These are phyloP conservation scores for Melanostigma gelatinosum DNA, from an alignment of 2,113 vertebrate genomes.

Conservation along the genomic window DNA sequence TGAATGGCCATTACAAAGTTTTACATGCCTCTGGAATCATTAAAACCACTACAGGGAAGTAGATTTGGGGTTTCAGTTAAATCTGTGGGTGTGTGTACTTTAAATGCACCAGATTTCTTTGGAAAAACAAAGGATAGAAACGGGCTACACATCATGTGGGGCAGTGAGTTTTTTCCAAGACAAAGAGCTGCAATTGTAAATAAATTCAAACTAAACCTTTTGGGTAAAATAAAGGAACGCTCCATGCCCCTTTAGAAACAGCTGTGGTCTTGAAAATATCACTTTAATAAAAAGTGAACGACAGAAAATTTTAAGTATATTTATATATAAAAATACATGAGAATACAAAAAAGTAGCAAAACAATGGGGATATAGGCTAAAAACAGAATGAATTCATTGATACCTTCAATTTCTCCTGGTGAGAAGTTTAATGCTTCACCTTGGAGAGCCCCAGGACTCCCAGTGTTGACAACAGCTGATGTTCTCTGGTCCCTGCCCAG, in stretches of 20 bases:
- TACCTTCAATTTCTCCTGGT: slow-evolving; percentile 78
- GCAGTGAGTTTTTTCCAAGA: slow-evolving; percentile 66
- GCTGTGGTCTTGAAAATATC: slow-evolving; percentile 83
- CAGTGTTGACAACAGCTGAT: slow-evolving; percentile 71
- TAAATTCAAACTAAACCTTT: slow-evolving; percentile 55
- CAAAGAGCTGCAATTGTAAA: slow-evolving; percentile 63
- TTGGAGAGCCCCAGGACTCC: slow-evolving; percentile 62
- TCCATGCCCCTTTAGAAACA: slow-evolving; percentile 76
- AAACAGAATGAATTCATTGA: slow-evolving; percentile 80
- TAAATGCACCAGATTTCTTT: slow-evolving; percentile 70
- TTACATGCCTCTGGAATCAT: slow-evolving; percentile 61
- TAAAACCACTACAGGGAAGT: slow-evolving; percentile 39
- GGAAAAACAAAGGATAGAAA: slow-evolving; percentile 48
- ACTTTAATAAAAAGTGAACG: slow-evolving; percentile 86
- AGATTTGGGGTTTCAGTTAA: slow-evolving; percentile 41
- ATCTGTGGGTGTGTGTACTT: slow-evolving; percentile 65
- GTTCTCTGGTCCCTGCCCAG: slow-evolving; percentile 80
- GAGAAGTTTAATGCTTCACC: slow-evolving; percentile 67
- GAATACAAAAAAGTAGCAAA: slow-evolving; percentile 87
- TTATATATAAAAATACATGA: slow-evolving; percentile 87
- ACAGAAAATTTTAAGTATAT: slow-evolving; percentile 84
- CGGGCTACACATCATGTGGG: slow-evolving; percentile 65
- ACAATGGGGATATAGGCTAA: slow-evolving; percentile 82
- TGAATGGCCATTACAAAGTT: slow-evolving; percentile 54
- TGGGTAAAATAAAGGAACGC: slow-evolving; percentile 71